Base-by-base conservation (phyloP, 2,888 invertebrate genomes). In the Serripes groenlandicus region DNA sequence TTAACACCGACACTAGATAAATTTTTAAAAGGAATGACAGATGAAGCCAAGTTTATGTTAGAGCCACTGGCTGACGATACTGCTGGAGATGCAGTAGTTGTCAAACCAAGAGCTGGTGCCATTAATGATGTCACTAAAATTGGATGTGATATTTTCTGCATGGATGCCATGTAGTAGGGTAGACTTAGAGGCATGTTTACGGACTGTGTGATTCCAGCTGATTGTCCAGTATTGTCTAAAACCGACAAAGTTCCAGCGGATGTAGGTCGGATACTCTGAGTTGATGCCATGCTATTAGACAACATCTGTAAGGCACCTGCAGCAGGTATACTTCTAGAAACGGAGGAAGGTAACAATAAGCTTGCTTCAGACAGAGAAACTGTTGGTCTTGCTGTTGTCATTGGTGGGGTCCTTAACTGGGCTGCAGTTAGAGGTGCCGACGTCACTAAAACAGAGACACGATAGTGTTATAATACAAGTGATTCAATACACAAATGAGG, bases 81-180 rank as follows among this genome's bases (percentile, higher is more conserved):
- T 26, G 73, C 15, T 3, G 66, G 66, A 37, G 84, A 15, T 15
- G 85, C 69, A 21, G 75, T 66, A 32, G 81, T 75, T 42, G 78
- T 69, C 18, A 78, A 34, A 2, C 78, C 78, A 35, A 86, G 30
- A 26, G 86, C 80, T 15, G 86, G 86, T 0, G 84, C 82, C 78
- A 78, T 86, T 23, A 86, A 77, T 18, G 86, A 86, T 21, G 84
- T 84, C 52, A 89, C 85, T 60, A 89, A 72, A 60, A 89, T 86
- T 7, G 89, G 89, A 78, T 89, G 89, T 28, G 86, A 81, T 28
- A 88, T 82, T 62, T 86, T 83, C 66, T 82, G 86, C 34, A 83
- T 72, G 49, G 79, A 85, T 15, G 83, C 78, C 85, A 79, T 78
- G 64, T 77, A 83, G 49, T 78, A 84, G 32, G 80, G 86, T 34